phyloP scores from a whole-genome alignment of 1,140 invertebrate genomes.

The Penaeus japonicus region DNA sequence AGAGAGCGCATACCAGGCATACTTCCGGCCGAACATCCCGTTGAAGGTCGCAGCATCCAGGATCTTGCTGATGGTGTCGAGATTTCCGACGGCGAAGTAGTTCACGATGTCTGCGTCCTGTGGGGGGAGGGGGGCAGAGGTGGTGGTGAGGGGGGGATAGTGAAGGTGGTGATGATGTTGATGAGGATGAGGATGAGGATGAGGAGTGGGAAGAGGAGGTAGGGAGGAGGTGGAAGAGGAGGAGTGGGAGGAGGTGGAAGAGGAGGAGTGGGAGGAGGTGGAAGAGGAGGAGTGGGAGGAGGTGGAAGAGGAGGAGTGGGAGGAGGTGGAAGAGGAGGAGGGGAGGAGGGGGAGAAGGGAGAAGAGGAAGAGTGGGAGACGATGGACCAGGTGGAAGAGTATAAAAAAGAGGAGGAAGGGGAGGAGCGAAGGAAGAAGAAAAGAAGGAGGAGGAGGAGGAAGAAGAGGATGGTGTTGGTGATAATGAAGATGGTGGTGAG shows the following conservation, averaged over 20 bases:
- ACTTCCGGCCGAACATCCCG: conserved; percentile 67
- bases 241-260: too few relatives aligned
- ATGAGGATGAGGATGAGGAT: too few relatives aligned
- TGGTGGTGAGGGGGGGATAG: too few relatives aligned
- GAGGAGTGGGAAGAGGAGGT: too few relatives aligned
- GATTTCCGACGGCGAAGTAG: conserved; percentile 81
- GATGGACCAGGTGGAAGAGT: not conserved
- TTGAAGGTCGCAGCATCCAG: conserved; percentile 69
- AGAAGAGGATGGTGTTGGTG: too few relatives aligned
- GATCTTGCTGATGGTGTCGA: conserved; percentile 75
- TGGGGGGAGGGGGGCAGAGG: not conserved
- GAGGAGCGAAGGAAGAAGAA: not conserved
- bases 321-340: not conserved
- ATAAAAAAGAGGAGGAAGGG: too few relatives aligned
- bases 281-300: not conserved
- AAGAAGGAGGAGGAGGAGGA: too few relatives aligned
- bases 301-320: not conserved
- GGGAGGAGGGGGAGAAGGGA: not conserved
- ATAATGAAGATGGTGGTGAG: too few relatives aligned
- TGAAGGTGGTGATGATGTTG: too few relatives aligned
- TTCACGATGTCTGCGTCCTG: conserved; percentile 84
- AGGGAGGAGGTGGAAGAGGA: too few relatives aligned
- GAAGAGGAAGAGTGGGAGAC: not conserved
- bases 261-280: not conserved
- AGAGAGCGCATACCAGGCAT: conserved; percentile 73